Percentiles rank a stretch among this genome's conserved stretches.
phyloP scores from a whole-genome alignment of 2,797 vertebrate genomes.

The Microctenopoma steveboyesi region DNA sequence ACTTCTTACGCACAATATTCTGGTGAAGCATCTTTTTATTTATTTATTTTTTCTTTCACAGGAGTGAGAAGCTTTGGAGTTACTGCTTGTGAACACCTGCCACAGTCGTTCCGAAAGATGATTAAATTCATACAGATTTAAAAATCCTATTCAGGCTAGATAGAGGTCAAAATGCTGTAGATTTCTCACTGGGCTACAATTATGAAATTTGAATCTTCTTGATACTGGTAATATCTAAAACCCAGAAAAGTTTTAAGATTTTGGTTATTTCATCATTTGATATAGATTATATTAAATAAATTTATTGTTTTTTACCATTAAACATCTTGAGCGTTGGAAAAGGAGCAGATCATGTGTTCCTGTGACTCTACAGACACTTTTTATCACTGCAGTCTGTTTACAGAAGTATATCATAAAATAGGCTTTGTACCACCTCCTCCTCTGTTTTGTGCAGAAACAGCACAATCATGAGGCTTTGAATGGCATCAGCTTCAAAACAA shows the following conservation, averaged over 20 bases:
- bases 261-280: no score
- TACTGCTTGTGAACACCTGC: not conserved
- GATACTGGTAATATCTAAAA: no score
- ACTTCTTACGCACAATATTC: no score
- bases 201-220: conserved; percentile 6
- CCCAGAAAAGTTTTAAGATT: not conserved
- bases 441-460: conserved; percentile 30
- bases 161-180: conserved; percentile 3
- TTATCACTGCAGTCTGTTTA: no score
- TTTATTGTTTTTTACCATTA: no score
- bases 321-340: no score
- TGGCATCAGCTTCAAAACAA: conserved; percentile 8
- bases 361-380: no score
- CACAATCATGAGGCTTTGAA: conserved; percentile 27
- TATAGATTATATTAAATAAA: no score
- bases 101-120: not conserved
- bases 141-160: not conserved
- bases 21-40: no score
- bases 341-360: not conserved
- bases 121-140: conserved; percentile 6
- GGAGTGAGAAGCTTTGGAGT: not conserved
- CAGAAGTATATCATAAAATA: no score
- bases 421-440: not conserved
- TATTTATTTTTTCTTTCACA: not conserved
- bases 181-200: not conserved